Evolutionary conservation across 2,113 vertebrate genomes (phyloP).

Genomic region (Ptychochromis oligacanthus): DNA sequence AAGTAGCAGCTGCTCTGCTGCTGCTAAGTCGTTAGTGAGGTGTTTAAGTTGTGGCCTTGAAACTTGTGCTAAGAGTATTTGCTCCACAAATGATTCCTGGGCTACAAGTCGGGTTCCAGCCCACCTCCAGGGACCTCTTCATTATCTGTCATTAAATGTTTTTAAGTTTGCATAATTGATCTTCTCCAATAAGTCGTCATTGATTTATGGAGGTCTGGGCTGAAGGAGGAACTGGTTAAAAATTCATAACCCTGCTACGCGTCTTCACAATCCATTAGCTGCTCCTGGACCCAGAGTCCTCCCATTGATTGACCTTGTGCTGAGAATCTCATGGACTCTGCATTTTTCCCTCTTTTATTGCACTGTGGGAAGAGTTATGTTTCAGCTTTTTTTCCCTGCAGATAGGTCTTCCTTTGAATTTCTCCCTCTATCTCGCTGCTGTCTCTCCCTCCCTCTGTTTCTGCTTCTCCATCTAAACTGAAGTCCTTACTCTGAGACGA

Average conservation of each 20-base stretch:
- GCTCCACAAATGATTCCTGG: constrained; percentile 72
- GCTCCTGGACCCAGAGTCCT: constrained; percentile 87
- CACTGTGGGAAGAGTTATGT: constrained; percentile 91
- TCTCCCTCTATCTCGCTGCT: constrained; percentile 74
- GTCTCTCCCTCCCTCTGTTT: constrained; percentile 71
- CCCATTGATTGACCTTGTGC: constrained; percentile 98
- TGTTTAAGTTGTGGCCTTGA: constrained; percentile 52
- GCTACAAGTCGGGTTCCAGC: constrained; percentile 64
- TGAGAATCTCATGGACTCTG: constrained; percentile 88
- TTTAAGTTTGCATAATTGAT: constrained; percentile 99
- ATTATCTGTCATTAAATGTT: constrained; percentile 99
- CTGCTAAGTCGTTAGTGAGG: constrained; percentile 10
- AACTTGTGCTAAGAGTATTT: constrained; percentile 29
- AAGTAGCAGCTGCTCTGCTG: constrained; percentile 12
- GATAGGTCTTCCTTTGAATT: constrained; percentile 89
- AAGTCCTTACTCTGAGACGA: constrained; percentile 90
- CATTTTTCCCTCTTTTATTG: constrained; percentile 77
- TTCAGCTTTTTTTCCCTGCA: constrained; percentile 78
- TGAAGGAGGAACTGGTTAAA: constrained; percentile 92
- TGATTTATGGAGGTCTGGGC: constrained; percentile 96
- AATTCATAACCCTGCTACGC: constrained; percentile 94
- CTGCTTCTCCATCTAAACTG: constrained; percentile 84
- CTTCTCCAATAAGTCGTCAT: constrained; percentile 96
- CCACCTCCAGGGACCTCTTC: constrained; percentile 86
- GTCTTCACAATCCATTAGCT: constrained; percentile 99